phyloP scores from a whole-genome alignment of 2,888 invertebrate species.

The Drosophila seclusa region DNA sequence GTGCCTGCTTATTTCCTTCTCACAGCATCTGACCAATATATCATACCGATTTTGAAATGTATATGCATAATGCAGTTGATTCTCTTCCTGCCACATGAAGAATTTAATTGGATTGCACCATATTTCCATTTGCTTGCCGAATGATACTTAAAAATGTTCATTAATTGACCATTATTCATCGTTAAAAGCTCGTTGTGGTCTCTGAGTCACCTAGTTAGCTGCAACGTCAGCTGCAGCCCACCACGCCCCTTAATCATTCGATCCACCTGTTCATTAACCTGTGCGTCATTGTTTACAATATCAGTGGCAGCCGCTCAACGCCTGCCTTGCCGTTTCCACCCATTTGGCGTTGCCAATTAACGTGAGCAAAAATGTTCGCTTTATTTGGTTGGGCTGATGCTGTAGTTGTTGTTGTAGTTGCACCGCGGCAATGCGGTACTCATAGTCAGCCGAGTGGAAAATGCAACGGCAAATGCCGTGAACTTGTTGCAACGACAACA shows the following conservation, averaged over 20 bases:
- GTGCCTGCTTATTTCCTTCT: background rate
- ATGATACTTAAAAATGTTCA: constrained; percentile 6
- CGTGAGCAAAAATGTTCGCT: constrained; percentile 67
- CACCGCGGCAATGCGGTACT: constrained; percentile 50
- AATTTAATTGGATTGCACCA: background rate
- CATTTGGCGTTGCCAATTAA: constrained; percentile 22
- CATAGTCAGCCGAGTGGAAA: constrained; percentile 67
- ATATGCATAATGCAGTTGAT: background rate
- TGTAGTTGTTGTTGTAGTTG: constrained; percentile 33
- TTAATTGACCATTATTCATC: constrained; percentile 1
- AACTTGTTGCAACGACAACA: constrained; percentile 72
- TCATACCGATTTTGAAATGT: background rate
- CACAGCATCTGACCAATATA: background rate
- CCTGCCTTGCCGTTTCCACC: background rate
- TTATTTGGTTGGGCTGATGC: constrained; percentile 65
- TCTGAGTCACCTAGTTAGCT: constrained; percentile 22
- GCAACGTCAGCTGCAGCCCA: background rate
- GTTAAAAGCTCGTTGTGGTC: constrained; percentile 19
- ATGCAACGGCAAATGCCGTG: constrained; percentile 63
- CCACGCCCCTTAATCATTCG: constrained; percentile 1
- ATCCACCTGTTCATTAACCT: constrained; percentile 58
- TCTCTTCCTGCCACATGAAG: background rate
- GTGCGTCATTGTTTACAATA: constrained; percentile 39
- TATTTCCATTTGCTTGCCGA: background rate
- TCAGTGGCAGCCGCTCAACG: constrained; percentile 53